Base-by-base conservation (phyloP, 2,888 invertebrate species). In the Tenthredo distinguenda region DNA sequence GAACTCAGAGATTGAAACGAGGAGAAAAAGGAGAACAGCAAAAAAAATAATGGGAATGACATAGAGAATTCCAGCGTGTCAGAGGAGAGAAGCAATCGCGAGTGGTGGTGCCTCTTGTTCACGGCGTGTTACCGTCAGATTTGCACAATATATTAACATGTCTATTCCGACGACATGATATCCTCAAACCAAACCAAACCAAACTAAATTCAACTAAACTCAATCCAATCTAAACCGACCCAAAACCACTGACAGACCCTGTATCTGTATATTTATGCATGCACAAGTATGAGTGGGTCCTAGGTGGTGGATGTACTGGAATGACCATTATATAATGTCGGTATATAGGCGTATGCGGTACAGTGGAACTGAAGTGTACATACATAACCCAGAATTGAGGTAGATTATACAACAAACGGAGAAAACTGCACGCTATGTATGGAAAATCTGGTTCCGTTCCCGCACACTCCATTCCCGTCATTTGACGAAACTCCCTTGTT, bases 301-400 rank as follows among this genome's bases (percentile, higher is more conserved):
- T 31, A 26, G 68, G 10, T 4, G 26, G 9, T 26, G 26, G 26
- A 62, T 26, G 12, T 26, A 58, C 18, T 10, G 10, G 26, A 62
- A 21, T 12, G 26, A 26, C 26, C 2, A 26, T 62, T 26, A 62
- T 62, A 26, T 26, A 62, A 26, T 62, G 12, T 62, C 9, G 21
- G 4, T 62, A 26, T 12, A 26, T 62, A 62, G 2, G 26, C 9
- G 3, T 26, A 2, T 12, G 10, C 26, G 21, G 6, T n/a, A 40
- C 31, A 43, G 71, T 31, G 84, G 71, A 84, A 84, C 50, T 84
- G 50, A 47, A 84, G 72, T 26, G 40, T 21, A n/a, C 43, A 47
- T 47, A 47, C 15, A 47, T 47, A 47, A 47, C 47, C 58, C 86
- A 86, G 86, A 86, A 88, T 88, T 88, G 88, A 89, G 87, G 87